These are phyloP conservation scores for Hemibagrus guttatus DNA, from an alignment of 2,797 vertebrate species.

Conservation along the genomic window DNA sequence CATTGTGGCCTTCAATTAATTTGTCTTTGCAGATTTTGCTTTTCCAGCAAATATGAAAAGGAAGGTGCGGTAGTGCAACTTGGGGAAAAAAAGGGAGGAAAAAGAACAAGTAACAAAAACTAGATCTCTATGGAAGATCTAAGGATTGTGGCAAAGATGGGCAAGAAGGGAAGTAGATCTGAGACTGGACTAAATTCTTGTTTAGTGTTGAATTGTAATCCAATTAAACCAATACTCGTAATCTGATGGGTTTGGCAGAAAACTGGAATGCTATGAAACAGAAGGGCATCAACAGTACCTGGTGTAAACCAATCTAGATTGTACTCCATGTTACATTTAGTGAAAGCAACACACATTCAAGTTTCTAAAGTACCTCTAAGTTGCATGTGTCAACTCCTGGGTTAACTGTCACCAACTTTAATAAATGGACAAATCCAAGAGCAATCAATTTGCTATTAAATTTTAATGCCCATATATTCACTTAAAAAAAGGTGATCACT, in stretches of 20 bases:
- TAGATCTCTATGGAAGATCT: not conserved
- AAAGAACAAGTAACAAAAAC: not conserved
- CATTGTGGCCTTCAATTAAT: slow-evolving; percentile 10
- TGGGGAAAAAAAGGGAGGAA: too few species aligned
- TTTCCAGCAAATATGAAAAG: not conserved
- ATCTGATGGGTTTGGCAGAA: not conserved
- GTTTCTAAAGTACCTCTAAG: not conserved
- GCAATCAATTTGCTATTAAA: not conserved
- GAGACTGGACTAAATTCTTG: not conserved
- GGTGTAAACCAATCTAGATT: not conserved
- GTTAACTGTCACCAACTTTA: not conserved
- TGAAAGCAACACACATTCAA: not conserved
- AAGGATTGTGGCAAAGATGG: not conserved
- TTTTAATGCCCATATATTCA: not conserved
- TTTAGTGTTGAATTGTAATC: not conserved
- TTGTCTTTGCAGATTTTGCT: not conserved
- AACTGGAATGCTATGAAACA: not conserved
- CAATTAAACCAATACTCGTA: not conserved
- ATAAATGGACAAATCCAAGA: not conserved
- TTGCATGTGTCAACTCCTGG: too few species aligned
- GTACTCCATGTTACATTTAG: not conserved
- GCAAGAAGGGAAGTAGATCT: not conserved
- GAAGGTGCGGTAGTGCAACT: not conserved
- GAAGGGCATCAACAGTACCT: not conserved
- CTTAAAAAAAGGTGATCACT: not conserved